phyloP scores from a whole-genome alignment of 2,113 vertebrate species.

The Indicator indicator region DNA sequence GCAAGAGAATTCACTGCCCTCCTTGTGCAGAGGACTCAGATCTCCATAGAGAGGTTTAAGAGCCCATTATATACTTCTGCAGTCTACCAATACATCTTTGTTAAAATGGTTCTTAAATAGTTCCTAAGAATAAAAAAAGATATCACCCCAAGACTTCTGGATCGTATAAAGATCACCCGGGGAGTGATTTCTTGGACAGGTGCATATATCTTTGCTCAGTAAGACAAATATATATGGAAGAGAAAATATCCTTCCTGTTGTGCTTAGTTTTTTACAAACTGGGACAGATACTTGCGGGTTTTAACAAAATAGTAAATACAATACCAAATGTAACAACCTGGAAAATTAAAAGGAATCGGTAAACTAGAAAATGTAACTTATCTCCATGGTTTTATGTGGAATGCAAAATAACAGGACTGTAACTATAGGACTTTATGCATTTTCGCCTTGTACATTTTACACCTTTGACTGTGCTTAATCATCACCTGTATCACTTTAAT shows the following conservation, averaged over 20 bases:
- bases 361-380: neutral
- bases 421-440: neutral
- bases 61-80: neutral
- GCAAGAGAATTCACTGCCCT: constrained; percentile 15
- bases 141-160: neutral
- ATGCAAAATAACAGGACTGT: neutral
- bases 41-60: neutral
- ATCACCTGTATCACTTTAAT: neutral
- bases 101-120: constrained; percentile 11
- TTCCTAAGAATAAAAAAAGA: neutral
- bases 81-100: neutral
- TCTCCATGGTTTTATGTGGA: neutral
- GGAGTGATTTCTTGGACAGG: neutral
- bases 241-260: neutral
- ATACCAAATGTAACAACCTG: neutral
- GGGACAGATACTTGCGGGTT: neutral
- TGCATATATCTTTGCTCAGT: neutral
- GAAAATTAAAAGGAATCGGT: neutral
- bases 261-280: neutral
- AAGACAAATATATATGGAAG: neutral
- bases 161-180: neutral
- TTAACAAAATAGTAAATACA: neutral
- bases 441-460: neutral
- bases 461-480: neutral
- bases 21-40: neutral